Base-by-base conservation (phyloP, 2,797 vertebrate species). In the Liasis olivaceus region DNA sequence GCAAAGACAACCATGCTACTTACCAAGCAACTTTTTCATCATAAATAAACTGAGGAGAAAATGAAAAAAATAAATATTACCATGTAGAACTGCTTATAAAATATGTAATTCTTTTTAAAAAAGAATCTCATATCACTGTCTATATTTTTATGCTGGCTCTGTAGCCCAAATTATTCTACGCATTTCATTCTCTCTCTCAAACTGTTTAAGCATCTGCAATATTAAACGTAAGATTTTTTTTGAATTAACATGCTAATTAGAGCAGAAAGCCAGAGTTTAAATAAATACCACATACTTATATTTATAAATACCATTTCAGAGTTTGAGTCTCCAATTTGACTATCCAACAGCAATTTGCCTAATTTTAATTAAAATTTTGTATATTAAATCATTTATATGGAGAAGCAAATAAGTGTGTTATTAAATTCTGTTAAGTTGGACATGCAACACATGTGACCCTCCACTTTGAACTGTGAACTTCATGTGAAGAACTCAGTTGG, bases 21-120 rank as follows among this genome's bases (percentile, higher is more conserved):
- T 97, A 99, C 99, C 99, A 99, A 95, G 98, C 98, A 95, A 99
- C 98, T 81, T 98, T 99, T 97, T 99, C 99, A 12, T 99, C 99
- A 93, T 99, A 99, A 97, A 99, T 99, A 97, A 99, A 99, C 99
- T 99, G 97, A 89, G 93, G 89, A 96, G 93, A 96, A 94, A 95
- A 96, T 90, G 26, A 0, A 92, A 95, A 94, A 95, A 5, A 95
- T 77, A 42, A 31, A 59, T 0, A 85, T 97, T 96, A 96, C 0
- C 54, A 66, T 26, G 1, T 66, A 12, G 22, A 31, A n/a, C 12
- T 86, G 47, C 4, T 31, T 20, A 77, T 60, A 58, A 87, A 86
- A 56, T n/a, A 90, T 60, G 36, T 8, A 4, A 12, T 24, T 22
- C 42, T 88, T 58, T 81, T 15, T 4, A 24, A 60, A 54, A 62